Base-by-base conservation (phyloP, 2,113 vertebrate genomes). In the Artemisiospiza belli region DNA sequence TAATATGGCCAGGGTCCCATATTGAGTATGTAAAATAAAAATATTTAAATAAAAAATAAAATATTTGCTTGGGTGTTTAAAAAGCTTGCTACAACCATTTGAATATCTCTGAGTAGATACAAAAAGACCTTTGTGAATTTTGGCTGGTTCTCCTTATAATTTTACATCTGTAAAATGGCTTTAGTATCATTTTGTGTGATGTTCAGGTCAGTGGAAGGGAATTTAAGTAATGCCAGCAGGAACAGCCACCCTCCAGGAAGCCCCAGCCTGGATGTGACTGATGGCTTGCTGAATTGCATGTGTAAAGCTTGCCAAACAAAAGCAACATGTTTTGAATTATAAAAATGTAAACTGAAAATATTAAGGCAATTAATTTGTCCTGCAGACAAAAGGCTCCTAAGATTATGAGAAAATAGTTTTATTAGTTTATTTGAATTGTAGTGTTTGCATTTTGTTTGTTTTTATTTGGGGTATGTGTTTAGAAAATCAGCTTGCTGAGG, bases 311-410 rank as follows among this genome's bases (percentile, higher is more conserved):
- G 69, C 88, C 83, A 87, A 91, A 78, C 52, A 89, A 84, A 90
- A 87, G 41, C 54, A 72, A 92, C 79, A 61, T 84, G 49, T 77
- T 96, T 92, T 89, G 73, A 94, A 54, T 94, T 92, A 58, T 1
- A 76, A 69, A 93, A 90, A 73, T 89, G 14, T 81, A 72, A 94
- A 89, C 61, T 72, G 85, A 88, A 87, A 89, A 70, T 84, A 87
- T 51, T 64, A 82, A 57, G 27, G 46, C 0, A 0, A 28, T 88
- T 81, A 94, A 49, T 76, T 80, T 76, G 24, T 90, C 44, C 24
- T 69, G 31, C 55, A 92, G 90, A 81, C 68, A 90, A 81, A 95
- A 92, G 55, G 10, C 41, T 90, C 6, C 59, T 78, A 57, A 62
- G 76, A 78, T 73, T 0, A 54, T 47, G 66, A 78, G 37, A 46